phyloP scores from a whole-genome alignment of 2,888 invertebrate species.

The Leptopilina syphax region DNA sequence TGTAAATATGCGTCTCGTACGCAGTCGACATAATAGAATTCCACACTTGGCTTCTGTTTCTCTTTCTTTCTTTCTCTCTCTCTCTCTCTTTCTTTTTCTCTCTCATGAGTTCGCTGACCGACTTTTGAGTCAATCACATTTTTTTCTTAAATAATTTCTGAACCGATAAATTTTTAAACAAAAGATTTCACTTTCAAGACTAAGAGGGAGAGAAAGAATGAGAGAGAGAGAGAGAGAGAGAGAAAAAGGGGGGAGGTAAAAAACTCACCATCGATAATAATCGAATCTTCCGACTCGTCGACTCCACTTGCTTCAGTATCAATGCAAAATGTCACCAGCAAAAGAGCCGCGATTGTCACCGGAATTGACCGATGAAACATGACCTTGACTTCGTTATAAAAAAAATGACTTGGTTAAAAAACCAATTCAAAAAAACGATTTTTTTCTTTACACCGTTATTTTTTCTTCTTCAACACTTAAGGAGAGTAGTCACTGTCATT shows the following conservation, averaged over 20 bases:
- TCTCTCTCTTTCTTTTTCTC: constrained; percentile 4
- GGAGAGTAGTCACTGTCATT: no score
- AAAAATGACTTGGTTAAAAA: no score
- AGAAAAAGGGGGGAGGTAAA: not conserved
- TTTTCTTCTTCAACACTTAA: no score
- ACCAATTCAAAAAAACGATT: not conserved
- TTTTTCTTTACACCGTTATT: not conserved
- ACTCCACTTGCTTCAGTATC: constrained; percentile 10
- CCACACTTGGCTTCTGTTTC: constrained; percentile 54
- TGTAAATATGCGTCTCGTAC: constrained; percentile 43
- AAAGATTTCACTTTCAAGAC: no score
- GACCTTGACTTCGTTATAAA: not conserved
- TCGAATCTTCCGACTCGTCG: constrained; percentile 54
- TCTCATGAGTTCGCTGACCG: constrained; percentile 61
- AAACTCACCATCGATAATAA: constrained; percentile 66
- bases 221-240: no score
- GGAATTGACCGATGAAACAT: constrained; percentile 37
- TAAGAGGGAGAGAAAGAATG: no score
- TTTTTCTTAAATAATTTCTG: not conserved
- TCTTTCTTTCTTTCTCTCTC: no score
- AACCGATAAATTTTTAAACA: not conserved
- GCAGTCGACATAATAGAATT: constrained; percentile 62
- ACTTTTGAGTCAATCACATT: constrained; percentile 15
- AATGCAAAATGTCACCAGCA: constrained; percentile 39
- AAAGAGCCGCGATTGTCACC: constrained; percentile 48